A percentile compares a stretch with the other conserved stretches of the same genome.
Conservation (phyloP, 2,113 vertebrate species). For the Elgaria multicarinata region DNA sequence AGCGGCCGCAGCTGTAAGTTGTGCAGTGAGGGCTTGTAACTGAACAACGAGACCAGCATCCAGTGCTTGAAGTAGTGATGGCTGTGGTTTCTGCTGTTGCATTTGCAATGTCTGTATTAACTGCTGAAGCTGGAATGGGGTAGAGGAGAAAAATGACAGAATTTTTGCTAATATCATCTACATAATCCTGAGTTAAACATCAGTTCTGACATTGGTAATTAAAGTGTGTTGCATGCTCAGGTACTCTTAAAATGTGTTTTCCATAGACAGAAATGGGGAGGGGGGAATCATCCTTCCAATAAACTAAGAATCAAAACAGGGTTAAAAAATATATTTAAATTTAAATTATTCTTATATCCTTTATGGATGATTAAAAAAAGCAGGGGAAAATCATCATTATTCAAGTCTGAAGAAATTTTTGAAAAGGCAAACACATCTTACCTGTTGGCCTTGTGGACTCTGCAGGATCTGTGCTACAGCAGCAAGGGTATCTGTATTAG, state of each 20-base stretch:
- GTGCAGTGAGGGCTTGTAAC: slow-evolving; percentile 95
- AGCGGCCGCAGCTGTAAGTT: slow-evolving; percentile 94
- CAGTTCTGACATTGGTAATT: neutral
- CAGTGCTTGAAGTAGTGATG: slow-evolving; percentile 93
- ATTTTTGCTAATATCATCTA: neutral
- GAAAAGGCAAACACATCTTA: slow-evolving; percentile 65
- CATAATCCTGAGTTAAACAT: slow-evolving; percentile 37
- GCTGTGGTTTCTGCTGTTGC: slow-evolving; percentile 98
- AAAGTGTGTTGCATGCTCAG: neutral
- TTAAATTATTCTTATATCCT: neutral
- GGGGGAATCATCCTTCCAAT: neutral
- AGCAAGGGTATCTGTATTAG: slow-evolving; percentile 94
- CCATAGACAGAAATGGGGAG: neutral
- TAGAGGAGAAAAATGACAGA: slow-evolving; percentile 16
- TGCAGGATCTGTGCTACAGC: slow-evolving; percentile 98
- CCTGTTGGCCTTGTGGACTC: slow-evolving; percentile 98
- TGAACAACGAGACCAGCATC: slow-evolving; percentile 97
- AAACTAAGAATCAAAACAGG: neutral
- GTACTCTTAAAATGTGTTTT: neutral
- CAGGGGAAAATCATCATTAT: neutral
- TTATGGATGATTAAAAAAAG: neutral
- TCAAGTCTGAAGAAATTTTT: neutral
- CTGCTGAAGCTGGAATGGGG: slow-evolving; percentile 88
- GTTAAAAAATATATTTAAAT: neutral
- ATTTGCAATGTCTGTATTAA: slow-evolving; percentile 96